Percentiles rank a stretch among this genome's conserved stretches.
Evolutionary conservation across 2,797 vertebrate species (phyloP).

Genomic region (Pitangus sulphuratus): DNA sequence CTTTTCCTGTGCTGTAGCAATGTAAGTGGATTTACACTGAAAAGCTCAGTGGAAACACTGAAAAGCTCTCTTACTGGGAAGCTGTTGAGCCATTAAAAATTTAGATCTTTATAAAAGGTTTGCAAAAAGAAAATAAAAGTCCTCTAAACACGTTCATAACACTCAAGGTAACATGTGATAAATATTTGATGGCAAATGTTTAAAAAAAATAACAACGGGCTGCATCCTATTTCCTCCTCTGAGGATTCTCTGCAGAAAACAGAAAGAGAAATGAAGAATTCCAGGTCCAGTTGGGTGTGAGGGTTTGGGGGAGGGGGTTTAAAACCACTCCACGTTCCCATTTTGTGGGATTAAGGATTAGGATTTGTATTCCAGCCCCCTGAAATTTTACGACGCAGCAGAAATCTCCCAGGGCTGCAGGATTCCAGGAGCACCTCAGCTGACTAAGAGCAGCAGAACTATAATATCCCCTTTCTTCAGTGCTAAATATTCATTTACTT

Average conservation of each 20-base stretch:
- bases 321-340: neutral
- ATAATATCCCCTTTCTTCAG: neutral
- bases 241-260: neutral
- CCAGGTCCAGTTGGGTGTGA: neutral
- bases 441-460: neutral
- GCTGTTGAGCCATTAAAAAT: slow-evolving; percentile 17
- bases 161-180: neutral
- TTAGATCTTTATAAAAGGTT: neutral
- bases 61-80: slow-evolving; percentile 1
- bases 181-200: neutral
- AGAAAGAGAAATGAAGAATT: neutral
- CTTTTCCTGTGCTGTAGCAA: neutral
- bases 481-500: slow-evolving; percentile 30
- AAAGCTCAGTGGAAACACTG: neutral
- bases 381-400: slow-evolving; percentile 26
- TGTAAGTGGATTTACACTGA: neutral
- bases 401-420: neutral
- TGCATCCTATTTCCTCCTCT: neutral
- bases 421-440: slow-evolving; percentile 1
- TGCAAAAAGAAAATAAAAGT: neutral
- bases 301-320: neutral
- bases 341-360: neutral
- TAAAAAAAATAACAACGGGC: neutral
- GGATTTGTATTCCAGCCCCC: neutral
- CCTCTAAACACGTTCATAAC: neutral